These are phyloP conservation scores for Parauchenoglanis punctatus DNA, from an alignment of 2,797 vertebrate genomes.

Conservation along the genomic window DNA sequence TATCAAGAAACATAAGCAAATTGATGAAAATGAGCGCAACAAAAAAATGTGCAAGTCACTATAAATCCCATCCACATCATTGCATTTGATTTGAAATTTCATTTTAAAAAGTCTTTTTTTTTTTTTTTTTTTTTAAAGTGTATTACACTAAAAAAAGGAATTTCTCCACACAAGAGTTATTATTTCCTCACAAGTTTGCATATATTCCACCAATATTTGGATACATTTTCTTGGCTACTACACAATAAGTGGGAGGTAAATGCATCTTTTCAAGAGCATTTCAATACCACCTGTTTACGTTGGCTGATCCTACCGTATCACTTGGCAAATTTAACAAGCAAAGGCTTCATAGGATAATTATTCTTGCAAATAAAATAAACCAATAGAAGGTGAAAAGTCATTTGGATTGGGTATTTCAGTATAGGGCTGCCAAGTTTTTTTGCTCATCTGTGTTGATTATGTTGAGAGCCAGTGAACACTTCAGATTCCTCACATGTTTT, in stretches of 20 bases:
- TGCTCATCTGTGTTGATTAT: constrained; percentile 34
- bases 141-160: not conserved
- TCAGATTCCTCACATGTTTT: constrained; percentile 52
- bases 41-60: not conserved
- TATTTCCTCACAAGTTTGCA: not conserved
- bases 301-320: not conserved
- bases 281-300: not conserved
- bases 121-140: too few relatives aligned
- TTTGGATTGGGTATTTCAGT: not conserved
- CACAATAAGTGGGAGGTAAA: not conserved
- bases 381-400: constrained; percentile 2
- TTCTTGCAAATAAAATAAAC: not conserved
- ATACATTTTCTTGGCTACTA: not conserved
- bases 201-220: not conserved
- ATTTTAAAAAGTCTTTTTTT: not conserved
- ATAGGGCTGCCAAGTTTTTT: constrained; percentile 3
- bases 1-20: not conserved
- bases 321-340: not conserved
- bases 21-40: not conserved
- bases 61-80: not conserved
- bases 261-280: not conserved
- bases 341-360: not conserved
- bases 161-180: not conserved
- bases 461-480: constrained; percentile 23
- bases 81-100: not conserved